phyloP scores from a whole-genome alignment of 2,113 vertebrate genomes.

The Lepus americanus region DNA sequence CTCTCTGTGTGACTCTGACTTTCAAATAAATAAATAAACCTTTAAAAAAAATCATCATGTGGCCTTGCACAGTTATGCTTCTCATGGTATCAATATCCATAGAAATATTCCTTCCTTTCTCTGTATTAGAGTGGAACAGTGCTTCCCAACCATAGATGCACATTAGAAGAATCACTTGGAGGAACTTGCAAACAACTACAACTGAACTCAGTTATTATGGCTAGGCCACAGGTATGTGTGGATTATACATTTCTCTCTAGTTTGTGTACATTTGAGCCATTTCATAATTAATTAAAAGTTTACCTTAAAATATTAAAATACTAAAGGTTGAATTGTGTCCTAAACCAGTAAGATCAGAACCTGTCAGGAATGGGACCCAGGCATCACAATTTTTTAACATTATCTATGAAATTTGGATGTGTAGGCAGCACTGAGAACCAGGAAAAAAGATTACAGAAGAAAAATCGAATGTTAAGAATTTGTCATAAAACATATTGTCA shows the following conservation, averaged over 20 bases:
- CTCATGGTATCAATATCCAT: neutral
- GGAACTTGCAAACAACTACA: neutral
- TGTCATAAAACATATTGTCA: neutral
- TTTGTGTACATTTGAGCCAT: neutral
- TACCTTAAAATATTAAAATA: slow-evolving; percentile 19
- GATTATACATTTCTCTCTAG: neutral
- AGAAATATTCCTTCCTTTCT: slow-evolving; percentile 20
- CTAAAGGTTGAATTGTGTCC: neutral
- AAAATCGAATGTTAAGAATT: slow-evolving; percentile 41
- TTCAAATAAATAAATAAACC: no score
- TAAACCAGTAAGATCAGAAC: neutral
- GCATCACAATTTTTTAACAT: neutral
- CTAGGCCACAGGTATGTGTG: neutral
- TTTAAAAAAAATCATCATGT: neutral
- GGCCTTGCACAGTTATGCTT: neutral
- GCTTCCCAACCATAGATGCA: neutral
- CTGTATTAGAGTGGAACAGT: neutral
- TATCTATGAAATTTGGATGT: neutral
- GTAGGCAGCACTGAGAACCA: slow-evolving; percentile 12
- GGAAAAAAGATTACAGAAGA: neutral
- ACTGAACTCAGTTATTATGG: neutral
- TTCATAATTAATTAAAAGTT: slow-evolving; percentile 39
- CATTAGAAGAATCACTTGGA: neutral
- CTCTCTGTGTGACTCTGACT: no score
- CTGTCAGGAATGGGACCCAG: neutral